Conservation (phyloP, 2,888 invertebrate species). For the Metellina segmentata region DNA sequence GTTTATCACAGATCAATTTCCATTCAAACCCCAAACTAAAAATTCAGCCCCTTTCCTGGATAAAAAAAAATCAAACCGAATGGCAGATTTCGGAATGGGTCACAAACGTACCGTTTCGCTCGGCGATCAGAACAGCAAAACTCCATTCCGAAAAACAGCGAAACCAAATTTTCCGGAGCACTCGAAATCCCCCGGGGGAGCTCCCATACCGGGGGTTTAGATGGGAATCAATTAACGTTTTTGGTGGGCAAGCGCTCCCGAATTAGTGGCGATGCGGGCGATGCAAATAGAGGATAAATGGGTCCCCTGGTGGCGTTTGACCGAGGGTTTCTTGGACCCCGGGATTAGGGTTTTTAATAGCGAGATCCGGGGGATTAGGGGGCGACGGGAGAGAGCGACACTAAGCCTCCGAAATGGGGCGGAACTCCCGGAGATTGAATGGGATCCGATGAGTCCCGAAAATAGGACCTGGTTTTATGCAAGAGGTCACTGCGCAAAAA, state of each 20-base stretch:
- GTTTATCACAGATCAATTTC: too few relatives aligned
- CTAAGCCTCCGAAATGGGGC: constrained; percentile 52
- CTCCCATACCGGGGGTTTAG: background rate
- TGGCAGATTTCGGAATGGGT: background rate
- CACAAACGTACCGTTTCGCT: background rate
- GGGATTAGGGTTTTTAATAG: constrained; percentile 69
- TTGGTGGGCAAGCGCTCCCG: constrained; percentile 64
- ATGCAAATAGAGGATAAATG: constrained; percentile 76
- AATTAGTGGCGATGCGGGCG: constrained; percentile 68
- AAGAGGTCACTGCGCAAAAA: constrained; percentile 63
- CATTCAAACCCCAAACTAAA: too few relatives aligned
- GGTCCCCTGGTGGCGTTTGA: constrained; percentile 74
- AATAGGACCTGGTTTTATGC: constrained; percentile 59
- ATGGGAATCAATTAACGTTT: constrained; percentile 72
- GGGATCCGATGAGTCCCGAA: constrained; percentile 62
- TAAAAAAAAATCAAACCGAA: too few relatives aligned
- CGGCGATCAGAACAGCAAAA: background rate
- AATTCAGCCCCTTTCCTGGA: too few relatives aligned
- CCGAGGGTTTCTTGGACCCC: constrained; percentile 51
- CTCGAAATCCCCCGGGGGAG: constrained; percentile 25
- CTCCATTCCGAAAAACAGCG: background rate
- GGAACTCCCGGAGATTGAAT: constrained; percentile 52
- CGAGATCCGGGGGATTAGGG: constrained; percentile 56
- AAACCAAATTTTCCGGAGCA: background rate
- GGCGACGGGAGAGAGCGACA: background rate